Conservation (phyloP, 2,113 vertebrate species). For the Hippocampus zosterae region DNA sequence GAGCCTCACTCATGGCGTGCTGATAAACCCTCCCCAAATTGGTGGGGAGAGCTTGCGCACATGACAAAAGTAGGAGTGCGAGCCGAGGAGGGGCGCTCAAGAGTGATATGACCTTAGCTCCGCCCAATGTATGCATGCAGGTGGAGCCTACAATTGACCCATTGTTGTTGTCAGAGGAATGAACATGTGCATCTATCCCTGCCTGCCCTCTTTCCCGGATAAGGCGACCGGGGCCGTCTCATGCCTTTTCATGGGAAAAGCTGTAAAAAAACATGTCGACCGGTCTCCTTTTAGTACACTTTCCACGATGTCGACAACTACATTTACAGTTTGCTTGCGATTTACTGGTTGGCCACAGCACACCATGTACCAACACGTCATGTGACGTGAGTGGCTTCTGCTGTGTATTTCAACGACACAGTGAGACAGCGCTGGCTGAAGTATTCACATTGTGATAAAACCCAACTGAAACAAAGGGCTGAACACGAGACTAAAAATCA, state of each 20-base stretch:
- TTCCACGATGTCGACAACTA: conserved; percentile 4
- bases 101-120: conserved; percentile 49
- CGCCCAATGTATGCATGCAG: conserved; percentile 65
- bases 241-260: conserved; percentile 44
- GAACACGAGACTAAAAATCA: no score
- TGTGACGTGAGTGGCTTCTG: conserved; percentile 15
- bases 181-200: conserved; percentile 61
- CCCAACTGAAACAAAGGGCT: no score
- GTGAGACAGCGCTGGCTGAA: background rate
- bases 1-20: conserved; percentile 41
- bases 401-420: conserved; percentile 14
- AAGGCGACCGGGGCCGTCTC: conserved; percentile 42
- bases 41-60: conserved; percentile 45
- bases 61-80: conserved; percentile 51
- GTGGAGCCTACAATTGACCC: conserved; percentile 70
- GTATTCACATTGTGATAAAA: no score
- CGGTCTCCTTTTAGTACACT: conserved; percentile 13
- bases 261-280: conserved; percentile 35
- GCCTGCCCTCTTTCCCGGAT: conserved; percentile 45
- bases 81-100: conserved; percentile 41
- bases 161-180: conserved; percentile 64
- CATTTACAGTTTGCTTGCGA: conserved; percentile 5
- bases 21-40: conserved; percentile 51
- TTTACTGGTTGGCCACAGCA: conserved; percentile 14
- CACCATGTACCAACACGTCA: conserved; percentile 29